Conservation (phyloP, 1,140 invertebrate species). For the Pinna nobilis region DNA sequence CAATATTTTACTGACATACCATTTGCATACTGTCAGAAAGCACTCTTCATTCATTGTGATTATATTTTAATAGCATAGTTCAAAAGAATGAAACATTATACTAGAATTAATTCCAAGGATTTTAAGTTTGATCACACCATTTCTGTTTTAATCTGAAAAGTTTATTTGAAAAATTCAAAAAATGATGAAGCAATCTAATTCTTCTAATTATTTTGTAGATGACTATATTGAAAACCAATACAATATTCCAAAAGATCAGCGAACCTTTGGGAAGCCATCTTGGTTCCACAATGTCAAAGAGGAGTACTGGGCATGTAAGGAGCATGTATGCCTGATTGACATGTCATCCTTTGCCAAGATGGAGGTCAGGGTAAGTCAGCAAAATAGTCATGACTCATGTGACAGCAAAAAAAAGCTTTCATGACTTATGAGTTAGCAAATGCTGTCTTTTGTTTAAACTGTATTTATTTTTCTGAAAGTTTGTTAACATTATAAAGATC, state of each 20-base stretch:
- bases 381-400: background rate
- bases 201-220: slow-evolving; percentile 5
- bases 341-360: slow-evolving; percentile 99
- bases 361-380: slow-evolving; percentile 87
- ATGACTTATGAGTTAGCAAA: background rate
- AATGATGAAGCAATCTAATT: too few relatives aligned
- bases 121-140: too few relatives aligned
- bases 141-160: too few relatives aligned
- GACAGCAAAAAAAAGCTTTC: slow-evolving; percentile 3
- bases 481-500: too few relatives aligned
- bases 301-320: slow-evolving; percentile 96
- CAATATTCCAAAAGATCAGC: slow-evolving; percentile 31
- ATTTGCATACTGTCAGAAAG: too few relatives aligned
- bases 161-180: too few relatives aligned
- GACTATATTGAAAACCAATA: slow-evolving; percentile 11
- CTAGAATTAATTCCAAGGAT: too few relatives aligned
- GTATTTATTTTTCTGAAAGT: too few relatives aligned
- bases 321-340: slow-evolving; percentile 94
- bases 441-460: background rate
- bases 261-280: slow-evolving; percentile 83
- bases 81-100: too few relatives aligned
- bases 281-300: slow-evolving; percentile 93
- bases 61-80: too few relatives aligned
- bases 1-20: too few relatives aligned
- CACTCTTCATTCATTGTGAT: too few relatives aligned